These are phyloP conservation scores for Plusia festucae DNA, from an alignment of 2,888 invertebrate species.

Conservation along the genomic window DNA sequence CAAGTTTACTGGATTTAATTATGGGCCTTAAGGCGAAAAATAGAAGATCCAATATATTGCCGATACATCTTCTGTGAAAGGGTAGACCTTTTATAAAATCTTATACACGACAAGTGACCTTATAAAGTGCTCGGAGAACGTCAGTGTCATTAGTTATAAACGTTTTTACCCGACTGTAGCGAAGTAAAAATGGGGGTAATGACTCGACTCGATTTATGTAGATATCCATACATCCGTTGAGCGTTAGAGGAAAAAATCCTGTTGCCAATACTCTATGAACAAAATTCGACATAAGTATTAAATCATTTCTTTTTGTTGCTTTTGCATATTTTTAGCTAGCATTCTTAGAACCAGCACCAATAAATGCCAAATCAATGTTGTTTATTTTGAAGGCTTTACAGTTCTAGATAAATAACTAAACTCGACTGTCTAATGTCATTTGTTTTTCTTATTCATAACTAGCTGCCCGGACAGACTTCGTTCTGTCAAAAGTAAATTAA, in stretches of 20 bases:
- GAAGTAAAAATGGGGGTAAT: slow-evolving; percentile 45
- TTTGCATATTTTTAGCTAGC: background rate
- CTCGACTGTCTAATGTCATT: background rate
- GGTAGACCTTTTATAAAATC: slow-evolving; percentile 26
- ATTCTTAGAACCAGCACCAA: background rate
- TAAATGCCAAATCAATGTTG: background rate
- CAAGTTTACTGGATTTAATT: background rate
- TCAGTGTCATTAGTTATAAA: slow-evolving; percentile 32
- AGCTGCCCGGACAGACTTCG: too few relatives aligned
- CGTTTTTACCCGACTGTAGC: slow-evolving; percentile 26
- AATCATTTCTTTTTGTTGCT: background rate
- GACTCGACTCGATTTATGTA: slow-evolving; percentile 35
- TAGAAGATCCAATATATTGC: background rate
- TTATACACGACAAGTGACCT: slow-evolving; percentile 36
- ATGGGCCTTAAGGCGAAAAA: background rate
- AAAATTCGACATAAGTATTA: slow-evolving; percentile 19
- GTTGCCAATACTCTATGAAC: slow-evolving; percentile 19
- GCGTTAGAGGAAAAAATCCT: slow-evolving; percentile 33
- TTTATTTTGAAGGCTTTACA: too few relatives aligned
- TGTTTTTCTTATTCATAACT: background rate
- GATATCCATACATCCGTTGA: slow-evolving; percentile 42
- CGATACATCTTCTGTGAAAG: slow-evolving; percentile 28
- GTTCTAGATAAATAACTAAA: too few relatives aligned
- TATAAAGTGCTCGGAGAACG: slow-evolving; percentile 29
- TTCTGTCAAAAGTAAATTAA: too few relatives aligned